These are phyloP conservation scores for Gambusia yucatana DNA, from an alignment of 2,797 vertebrate species.

Conservation along the genomic window DNA sequence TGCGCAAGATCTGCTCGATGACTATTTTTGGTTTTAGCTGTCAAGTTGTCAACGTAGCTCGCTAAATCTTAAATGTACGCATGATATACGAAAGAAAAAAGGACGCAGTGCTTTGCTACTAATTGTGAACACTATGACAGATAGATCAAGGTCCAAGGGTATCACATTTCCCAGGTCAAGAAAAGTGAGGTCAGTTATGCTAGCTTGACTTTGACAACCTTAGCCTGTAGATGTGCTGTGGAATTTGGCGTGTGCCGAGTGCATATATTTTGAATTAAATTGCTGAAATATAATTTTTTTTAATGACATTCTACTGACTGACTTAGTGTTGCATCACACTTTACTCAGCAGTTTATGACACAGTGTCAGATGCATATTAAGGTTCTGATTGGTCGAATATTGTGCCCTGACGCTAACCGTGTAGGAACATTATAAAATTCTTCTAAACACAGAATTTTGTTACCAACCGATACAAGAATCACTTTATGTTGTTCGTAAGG, in stretches of 20 bases:
- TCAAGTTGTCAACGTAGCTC: too few species aligned
- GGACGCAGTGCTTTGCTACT: neutral
- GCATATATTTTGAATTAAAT: neutral
- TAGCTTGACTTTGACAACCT: too few species aligned
- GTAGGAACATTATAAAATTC: neutral
- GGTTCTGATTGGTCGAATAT: neutral
- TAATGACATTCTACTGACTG: neutral
- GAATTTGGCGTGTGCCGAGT: neutral
- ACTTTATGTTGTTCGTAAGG: neutral
- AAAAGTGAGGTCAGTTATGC: too few species aligned
- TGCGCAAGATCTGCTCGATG: too few species aligned
- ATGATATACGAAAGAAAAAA: too few species aligned
- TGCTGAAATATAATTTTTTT: neutral
- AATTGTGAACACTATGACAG: too few species aligned
- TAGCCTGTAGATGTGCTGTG: too few species aligned
- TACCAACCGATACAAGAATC: neutral
- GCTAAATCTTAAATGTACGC: too few species aligned
- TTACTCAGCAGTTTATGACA: neutral
- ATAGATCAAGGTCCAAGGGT: too few species aligned
- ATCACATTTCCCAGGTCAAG: too few species aligned
- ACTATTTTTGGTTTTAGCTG: too few species aligned
- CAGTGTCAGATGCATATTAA: too few species aligned
- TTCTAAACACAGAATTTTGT: neutral
- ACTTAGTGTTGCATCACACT: neutral
- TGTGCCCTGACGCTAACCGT: neutral